These are phyloP conservation scores for Trochalopteron elliotii DNA, from an alignment of 2,113 vertebrate species.

Conservation along the genomic window DNA sequence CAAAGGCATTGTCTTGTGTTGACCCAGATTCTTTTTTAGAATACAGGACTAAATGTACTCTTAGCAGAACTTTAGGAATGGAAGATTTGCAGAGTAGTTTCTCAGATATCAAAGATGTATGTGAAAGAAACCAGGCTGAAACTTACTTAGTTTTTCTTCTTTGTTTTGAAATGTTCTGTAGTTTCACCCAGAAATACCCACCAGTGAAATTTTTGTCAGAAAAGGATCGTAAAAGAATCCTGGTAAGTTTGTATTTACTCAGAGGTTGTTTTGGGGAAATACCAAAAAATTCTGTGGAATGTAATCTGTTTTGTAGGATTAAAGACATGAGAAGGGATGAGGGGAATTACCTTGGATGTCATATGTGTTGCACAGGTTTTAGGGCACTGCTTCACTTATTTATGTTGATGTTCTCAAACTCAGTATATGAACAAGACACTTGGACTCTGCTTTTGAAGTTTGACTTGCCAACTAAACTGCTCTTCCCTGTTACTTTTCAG, in stretches of 20 bases:
- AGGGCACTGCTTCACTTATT: background rate
- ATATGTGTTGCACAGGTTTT: background rate
- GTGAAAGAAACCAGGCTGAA: background rate
- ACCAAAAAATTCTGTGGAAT: background rate
- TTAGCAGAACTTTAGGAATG: background rate
- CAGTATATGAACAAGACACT: background rate
- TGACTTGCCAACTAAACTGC: background rate
- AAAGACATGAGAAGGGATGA: background rate
- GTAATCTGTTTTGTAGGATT: background rate
- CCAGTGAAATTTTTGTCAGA: conserved; percentile 98
- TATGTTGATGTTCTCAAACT: background rate
- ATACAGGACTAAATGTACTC: background rate
- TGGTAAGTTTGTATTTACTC: conserved; percentile 81
- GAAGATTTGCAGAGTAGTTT: background rate
- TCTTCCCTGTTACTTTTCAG: background rate
- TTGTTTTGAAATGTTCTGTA: conserved; percentile 65
- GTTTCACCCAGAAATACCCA: conserved; percentile 96
- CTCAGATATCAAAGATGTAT: background rate
- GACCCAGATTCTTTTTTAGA: background rate
- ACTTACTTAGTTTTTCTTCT: background rate
- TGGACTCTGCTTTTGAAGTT: background rate
- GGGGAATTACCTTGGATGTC: background rate
- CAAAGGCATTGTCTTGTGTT: background rate
- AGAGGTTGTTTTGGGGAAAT: background rate
- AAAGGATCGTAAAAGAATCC: conserved; percentile 96